Base-by-base conservation (phyloP, 2,888 invertebrate genomes). In the Apotomis capreana region DNA sequence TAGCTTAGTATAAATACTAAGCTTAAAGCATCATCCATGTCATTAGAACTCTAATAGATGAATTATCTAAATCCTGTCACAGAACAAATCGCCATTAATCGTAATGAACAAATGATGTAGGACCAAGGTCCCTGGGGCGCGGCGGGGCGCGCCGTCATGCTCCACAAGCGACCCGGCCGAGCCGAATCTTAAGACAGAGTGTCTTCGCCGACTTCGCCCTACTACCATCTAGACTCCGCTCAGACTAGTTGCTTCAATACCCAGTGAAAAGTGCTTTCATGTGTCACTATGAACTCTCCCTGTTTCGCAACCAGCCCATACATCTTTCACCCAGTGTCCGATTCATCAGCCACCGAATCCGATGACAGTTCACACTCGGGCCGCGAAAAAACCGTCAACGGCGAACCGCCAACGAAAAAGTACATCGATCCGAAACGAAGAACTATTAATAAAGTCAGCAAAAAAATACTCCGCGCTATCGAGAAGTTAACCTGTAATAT, bases 371-470 rank as follows among this genome's bases (percentile, higher is more conserved):
- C 81, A 15, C 86, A 91, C 78, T 92, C 93, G 5, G 93, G 92
- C 5, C 81, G 83, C 51, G 89, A 89, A 73, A 92, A 91, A 82
- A 87, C 81, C 70, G 84, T 90, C 77, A 83, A 85, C 80, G 87
- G 85, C 79, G 87, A 85, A 74, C 71, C 73, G 69, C 86, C 83
- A 85, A 89, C 89, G 91, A 90, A 84, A 84, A 91, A 89, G 79
- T 91, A 89, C 79, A 81, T 77, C 89, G 93, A 93, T 84, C 91
- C 92, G 85, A 93, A 92, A 81, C 81, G 87, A 76, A 88, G 92
- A 83, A 92, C 93, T 73, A 92, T 93, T 83, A 92, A 90, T 81
- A 92, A 92, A 89, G 93, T 93, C 79, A 92, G 93, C 84, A 88
- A 90, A 80, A 93, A 93, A 78, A 92, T 93, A 80, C 79, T 93